A percentile compares a stretch with the other conserved stretches of the same genome.
Evolutionary conservation across 2,888 invertebrate genomes (phyloP).

Genomic region (Macropis europaea): DNA sequence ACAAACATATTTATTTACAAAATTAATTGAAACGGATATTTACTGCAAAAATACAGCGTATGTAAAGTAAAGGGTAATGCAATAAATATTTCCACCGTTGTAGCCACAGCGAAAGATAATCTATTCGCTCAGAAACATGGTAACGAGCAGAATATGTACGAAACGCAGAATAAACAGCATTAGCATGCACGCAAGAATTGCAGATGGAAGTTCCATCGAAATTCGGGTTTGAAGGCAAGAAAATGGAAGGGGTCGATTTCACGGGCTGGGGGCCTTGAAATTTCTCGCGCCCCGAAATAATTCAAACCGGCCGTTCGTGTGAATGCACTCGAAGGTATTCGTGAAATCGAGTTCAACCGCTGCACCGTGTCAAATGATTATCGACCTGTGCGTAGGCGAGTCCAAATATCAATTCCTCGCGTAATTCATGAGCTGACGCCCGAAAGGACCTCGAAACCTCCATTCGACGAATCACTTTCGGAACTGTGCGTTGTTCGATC

Average conservation of each 20-base stretch:
- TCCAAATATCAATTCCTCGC: conserved; percentile 24
- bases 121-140: no score
- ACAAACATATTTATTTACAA: no score
- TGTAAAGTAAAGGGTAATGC: no score
- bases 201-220: no score
- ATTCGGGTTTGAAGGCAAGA: no score
- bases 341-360: background rate
- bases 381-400: background rate
- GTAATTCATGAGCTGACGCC: background rate
- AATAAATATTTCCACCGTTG: no score
- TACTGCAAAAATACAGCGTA: no score
- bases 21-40: no score
- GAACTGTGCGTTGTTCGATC: background rate
- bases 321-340: background rate
- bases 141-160: no score
- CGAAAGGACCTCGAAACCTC: background rate
- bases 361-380: background rate
- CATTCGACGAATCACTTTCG: background rate
- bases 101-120: no score
- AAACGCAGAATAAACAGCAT: no score
- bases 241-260: background rate
- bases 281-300: background rate
- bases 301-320: background rate
- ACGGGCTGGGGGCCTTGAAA: background rate
- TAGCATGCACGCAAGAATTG: no score